Evolutionary conservation across 2,888 invertebrate genomes (phyloP).

Genomic region (Pollenia angustigena): DNA sequence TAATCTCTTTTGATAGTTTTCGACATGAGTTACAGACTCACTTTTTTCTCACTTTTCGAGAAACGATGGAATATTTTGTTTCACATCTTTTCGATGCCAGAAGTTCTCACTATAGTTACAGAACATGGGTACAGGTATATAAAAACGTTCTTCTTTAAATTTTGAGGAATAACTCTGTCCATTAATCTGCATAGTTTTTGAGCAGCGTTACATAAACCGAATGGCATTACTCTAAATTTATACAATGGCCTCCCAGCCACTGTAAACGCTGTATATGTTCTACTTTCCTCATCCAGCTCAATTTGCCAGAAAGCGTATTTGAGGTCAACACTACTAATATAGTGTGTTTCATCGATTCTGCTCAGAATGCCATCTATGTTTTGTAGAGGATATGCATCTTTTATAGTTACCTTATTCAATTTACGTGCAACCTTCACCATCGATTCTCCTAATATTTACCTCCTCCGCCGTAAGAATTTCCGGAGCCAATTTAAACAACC

Average conservation of each 20-base stretch:
- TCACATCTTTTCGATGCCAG: no score
- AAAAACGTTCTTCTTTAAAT: neutral
- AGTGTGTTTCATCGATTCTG: neutral
- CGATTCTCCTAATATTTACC: no score
- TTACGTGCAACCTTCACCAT: neutral
- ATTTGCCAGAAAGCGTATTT: slow-evolving; percentile 49
- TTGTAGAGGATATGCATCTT: neutral
- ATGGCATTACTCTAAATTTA: neutral
- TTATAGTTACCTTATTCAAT: neutral
- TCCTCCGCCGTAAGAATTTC: no score
- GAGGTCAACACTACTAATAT: slow-evolving; percentile 59
- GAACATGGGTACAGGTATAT: no score
- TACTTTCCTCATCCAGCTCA: slow-evolving; percentile 41
- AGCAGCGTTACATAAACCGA: neutral
- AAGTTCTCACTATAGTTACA: no score
- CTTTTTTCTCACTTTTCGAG: no score
- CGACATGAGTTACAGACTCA: no score
- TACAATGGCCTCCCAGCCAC: neutral
- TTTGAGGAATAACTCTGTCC: neutral
- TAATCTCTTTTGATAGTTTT: no score
- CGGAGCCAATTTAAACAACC: no score
- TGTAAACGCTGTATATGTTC: slow-evolving; percentile 39
- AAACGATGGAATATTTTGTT: no score
- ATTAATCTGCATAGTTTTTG: neutral
- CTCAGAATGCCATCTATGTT: neutral